Conservation (phyloP, 2,113 vertebrate species). For the Tetrax tetrax region DNA sequence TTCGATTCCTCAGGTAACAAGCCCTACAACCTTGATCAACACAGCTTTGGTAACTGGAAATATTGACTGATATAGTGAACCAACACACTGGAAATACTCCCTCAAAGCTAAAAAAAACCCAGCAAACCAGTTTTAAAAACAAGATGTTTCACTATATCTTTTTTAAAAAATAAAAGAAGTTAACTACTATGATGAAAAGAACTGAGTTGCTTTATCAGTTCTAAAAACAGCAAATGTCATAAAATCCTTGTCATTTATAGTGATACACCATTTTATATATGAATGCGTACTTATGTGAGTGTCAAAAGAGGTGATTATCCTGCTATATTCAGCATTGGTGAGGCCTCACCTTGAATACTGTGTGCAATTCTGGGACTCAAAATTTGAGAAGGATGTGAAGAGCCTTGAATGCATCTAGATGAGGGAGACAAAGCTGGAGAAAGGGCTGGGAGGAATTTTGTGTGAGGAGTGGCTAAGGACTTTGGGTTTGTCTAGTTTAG, state of each 20-base stretch:
- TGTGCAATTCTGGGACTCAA: too few species aligned
- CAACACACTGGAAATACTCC: background rate
- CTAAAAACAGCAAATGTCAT: background rate
- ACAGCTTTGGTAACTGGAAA: background rate
- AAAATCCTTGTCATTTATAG: background rate
- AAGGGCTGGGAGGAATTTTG: too few species aligned
- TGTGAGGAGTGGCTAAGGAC: too few species aligned
- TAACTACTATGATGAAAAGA: background rate
- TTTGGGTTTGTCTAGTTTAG: too few species aligned
- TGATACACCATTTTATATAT: background rate
- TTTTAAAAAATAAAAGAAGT: background rate
- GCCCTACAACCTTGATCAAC: background rate
- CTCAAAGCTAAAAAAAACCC: background rate
- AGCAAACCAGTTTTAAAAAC: background rate
- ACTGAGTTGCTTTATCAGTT: background rate
- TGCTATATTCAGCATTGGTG: too few species aligned
- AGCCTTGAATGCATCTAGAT: too few species aligned
- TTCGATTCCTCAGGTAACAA: background rate
- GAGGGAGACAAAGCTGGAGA: too few species aligned
- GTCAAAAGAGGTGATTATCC: too few species aligned
- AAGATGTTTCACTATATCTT: background rate
- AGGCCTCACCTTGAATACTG: too few species aligned
- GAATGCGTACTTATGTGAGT: background rate
- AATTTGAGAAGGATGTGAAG: too few species aligned
- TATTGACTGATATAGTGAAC: background rate